Base-by-base conservation (phyloP, 2,797 vertebrate species). In the Morelia viridis region DNA sequence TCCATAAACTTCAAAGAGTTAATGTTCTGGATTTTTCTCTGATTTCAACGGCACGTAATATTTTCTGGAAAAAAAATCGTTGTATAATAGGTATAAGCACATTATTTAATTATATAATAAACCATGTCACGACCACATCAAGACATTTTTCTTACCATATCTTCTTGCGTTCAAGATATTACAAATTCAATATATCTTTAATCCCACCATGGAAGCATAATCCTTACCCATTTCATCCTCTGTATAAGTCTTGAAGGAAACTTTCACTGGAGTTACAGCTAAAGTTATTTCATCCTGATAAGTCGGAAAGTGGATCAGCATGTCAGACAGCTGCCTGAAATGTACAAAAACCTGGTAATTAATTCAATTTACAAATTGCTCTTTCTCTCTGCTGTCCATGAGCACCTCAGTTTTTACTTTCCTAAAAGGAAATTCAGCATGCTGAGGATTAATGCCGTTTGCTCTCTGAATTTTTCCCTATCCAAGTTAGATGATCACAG, bases 261-360 rank as follows among this genome's bases (percentile, higher is more conserved):
- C 98, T 95, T 97, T 98, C 83, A 95, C 2, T 17, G 98, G 97
- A 80, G 98, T 98, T 35, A 98, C 95, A 6, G 98, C 97, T 84
- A 99, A 96, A 65, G 98, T 99, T 89, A 99, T 96, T 97, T 99
- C 99, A 94, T 99, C 99, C 95, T 99, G 99, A 95, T 95, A 98
- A 8, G 95, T 94, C 5, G 98, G 98, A 90, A 99, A 99, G 96
- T 99, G 98, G 96, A 98, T 96, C 96, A 99, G 95, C 90, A 98
- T 97, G 65, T 99, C 98, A 94, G 97, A 94, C 90, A 99, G 97
- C 93, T 99, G 97, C 97, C 99, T 99, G 89, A 0, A 93, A 97
- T 94, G 92, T 19, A 7, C 60, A 64, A 93, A 84, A 89, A 26
- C 56, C 17, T n/a, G 85, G 85, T 58, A 35, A 61, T 9, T 89